phyloP scores from a whole-genome alignment of 2,113 vertebrate species.

The Toxotes chatareus region DNA sequence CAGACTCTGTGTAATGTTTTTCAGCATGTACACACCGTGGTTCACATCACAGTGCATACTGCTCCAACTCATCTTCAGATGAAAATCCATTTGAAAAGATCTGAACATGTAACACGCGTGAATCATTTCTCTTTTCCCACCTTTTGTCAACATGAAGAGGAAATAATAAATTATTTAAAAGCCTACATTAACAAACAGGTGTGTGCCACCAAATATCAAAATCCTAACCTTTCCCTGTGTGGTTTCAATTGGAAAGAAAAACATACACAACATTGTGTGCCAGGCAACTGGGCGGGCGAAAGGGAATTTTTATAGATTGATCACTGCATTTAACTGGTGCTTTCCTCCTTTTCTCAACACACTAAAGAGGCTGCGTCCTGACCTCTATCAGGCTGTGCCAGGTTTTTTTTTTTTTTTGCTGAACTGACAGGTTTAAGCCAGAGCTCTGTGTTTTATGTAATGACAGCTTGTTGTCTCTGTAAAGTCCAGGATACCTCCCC shows the following conservation, averaged over 20 bases:
- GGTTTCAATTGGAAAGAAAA: not conserved
- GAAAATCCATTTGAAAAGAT: not conserved
- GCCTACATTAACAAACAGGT: not conserved
- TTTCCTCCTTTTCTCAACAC: conserved; percentile 30
- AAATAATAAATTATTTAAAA: not conserved
- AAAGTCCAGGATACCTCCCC: not conserved
- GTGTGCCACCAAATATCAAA: not conserved
- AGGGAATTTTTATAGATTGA: conserved; percentile 6
- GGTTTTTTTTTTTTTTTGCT: not conserved
- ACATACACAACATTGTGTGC: not conserved
- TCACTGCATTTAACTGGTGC: not conserved
- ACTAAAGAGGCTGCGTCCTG: not conserved
- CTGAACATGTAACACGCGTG: not conserved
- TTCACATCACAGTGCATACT: not conserved
- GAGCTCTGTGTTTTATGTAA: not conserved
- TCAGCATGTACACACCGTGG: not conserved
- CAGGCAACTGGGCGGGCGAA: not conserved
- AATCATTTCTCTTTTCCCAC: not conserved
- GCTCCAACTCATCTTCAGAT: not conserved
- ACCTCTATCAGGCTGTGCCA: not conserved
- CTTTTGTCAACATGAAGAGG: not conserved
- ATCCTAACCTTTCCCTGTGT: not conserved
- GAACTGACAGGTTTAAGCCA: not conserved
- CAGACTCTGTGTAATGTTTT: not conserved
- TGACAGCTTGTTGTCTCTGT: not conserved